A percentile compares a stretch with the other conserved stretches of the same genome.
Conservation (phyloP, 1,140 invertebrate genomes). For the Euborellia annulipes region DNA sequence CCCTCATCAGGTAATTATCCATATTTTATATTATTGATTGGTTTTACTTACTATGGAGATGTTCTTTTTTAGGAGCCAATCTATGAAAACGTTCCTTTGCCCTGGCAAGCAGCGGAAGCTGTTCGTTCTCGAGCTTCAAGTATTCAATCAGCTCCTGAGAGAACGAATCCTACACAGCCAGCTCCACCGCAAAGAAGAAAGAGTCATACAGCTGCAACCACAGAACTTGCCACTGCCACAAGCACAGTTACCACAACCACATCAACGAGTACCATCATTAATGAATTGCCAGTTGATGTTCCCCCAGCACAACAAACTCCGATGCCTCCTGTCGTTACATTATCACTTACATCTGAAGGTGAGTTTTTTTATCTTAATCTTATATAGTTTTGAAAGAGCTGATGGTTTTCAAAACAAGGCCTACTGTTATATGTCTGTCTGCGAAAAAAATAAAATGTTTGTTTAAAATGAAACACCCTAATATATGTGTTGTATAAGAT, state of each 20-base stretch:
- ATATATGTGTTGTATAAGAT: too few species aligned
- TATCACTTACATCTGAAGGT: too few species aligned
- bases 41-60: background rate
- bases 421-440: too few species aligned
- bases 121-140: conserved; percentile 44
- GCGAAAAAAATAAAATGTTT: too few species aligned
- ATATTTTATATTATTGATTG: background rate
- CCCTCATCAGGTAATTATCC: background rate
- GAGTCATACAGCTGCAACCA: background rate
- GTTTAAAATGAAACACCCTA: too few species aligned
- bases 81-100: conserved; percentile 57
- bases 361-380: too few species aligned
- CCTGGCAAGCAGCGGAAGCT: conserved; percentile 18
- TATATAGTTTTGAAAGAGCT: too few species aligned
- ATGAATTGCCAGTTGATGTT: too few species aligned
- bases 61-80: conserved; percentile 40
- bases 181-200: too few species aligned
- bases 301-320: too few species aligned
- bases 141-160: conserved; percentile 46
- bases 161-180: conserved; percentile 19
- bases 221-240: background rate
- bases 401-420: too few species aligned
- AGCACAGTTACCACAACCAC: background rate
- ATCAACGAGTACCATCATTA: background rate
- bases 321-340: too few species aligned